Percentiles rank a stretch among this genome's conserved stretches.
phyloP scores from a whole-genome alignment of 1,140 invertebrate genomes.

The Frieseomelitta varia region DNA sequence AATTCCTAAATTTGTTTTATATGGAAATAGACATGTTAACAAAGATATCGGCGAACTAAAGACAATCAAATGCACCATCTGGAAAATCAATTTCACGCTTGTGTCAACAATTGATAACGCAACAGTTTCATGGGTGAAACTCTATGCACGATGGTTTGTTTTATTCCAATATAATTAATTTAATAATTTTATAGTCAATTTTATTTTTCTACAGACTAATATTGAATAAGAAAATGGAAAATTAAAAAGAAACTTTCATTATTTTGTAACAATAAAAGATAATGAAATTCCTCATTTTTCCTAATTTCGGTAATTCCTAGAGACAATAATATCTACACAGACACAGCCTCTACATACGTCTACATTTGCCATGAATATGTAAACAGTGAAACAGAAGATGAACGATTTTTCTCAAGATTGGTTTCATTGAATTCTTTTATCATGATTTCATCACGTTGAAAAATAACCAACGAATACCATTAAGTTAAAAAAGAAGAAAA shows the following conservation, averaged over 20 bases:
- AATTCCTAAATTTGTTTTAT: background rate
- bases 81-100: background rate
- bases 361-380: background rate
- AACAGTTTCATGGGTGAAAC: background rate
- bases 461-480: background rate
- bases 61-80: background rate
- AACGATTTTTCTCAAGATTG: background rate
- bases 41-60: background rate
- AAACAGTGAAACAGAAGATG: background rate
- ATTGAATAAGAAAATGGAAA: background rate
- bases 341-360: background rate
- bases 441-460: background rate
- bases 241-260: background rate
- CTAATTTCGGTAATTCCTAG: background rate
- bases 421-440: background rate
- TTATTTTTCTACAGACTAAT: background rate
- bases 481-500: background rate
- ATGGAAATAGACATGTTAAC: background rate
- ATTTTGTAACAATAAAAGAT: background rate
- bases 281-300: no score
- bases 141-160: background rate
- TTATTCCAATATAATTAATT: background rate
- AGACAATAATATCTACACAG: background rate
- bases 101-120: conserved; percentile 24
- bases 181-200: no score